phyloP scores from a whole-genome alignment of 2,113 vertebrate genomes.

The Penelope pileata region DNA sequence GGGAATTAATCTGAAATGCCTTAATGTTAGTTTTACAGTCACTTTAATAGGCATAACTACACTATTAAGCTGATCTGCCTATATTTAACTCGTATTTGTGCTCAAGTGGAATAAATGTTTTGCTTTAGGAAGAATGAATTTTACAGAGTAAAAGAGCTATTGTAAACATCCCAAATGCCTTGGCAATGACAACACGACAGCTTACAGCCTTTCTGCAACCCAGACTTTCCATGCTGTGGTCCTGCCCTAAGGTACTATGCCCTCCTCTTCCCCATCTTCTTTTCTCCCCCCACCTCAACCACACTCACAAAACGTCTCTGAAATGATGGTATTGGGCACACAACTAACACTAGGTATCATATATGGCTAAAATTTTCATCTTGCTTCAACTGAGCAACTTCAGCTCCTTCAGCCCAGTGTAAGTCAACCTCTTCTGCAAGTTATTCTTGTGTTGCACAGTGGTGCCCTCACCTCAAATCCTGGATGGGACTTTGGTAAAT shows the following conservation, averaged over 20 bases:
- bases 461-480: neutral
- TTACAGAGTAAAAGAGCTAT: neutral
- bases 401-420: neutral
- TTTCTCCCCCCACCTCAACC: neutral
- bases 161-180: neutral
- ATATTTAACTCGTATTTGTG: slow-evolving; percentile 1
- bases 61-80: neutral
- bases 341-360: neutral
- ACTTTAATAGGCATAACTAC: neutral
- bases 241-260: neutral
- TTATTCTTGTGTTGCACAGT: neutral
- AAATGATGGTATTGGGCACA: neutral
- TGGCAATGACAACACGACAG: fast-evolving
- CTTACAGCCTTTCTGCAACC: neutral
- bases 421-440: neutral
- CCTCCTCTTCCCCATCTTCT: neutral
- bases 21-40: neutral
- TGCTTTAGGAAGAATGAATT: neutral
- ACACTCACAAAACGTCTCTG: neutral
- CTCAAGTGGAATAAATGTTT: neutral
- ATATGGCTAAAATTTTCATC: neutral
- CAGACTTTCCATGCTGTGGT: neutral
- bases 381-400: neutral
- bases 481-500: neutral
- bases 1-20: slow-evolving; percentile 17